Evolutionary conservation across 2,113 vertebrate species (phyloP).

Genomic region (Paedocypris sp.): DNA sequence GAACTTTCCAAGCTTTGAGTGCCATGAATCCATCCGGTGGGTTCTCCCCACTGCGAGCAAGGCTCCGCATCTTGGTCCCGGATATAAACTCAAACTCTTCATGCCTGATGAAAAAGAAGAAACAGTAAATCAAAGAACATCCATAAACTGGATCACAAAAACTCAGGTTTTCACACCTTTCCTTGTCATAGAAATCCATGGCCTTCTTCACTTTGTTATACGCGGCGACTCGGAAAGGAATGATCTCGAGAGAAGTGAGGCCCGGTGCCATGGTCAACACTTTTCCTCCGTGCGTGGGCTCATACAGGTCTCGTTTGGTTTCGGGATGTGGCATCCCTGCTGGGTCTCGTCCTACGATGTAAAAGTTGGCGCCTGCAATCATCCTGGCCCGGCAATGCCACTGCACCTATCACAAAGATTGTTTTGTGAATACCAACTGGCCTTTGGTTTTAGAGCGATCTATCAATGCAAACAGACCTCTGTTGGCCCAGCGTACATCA

Average conservation of each 20-base stretch:
- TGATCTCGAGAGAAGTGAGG: constrained; percentile 91
- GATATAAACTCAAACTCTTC: constrained; percentile 82
- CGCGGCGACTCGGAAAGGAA: constrained; percentile 96
- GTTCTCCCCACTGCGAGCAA: constrained; percentile 51
- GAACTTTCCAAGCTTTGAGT: constrained; percentile 85
- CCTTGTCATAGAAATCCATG: constrained; percentile 84
- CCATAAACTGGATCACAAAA: background rate
- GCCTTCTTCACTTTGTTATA: constrained; percentile 80
- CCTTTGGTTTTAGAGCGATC: background rate
- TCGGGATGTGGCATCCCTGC: constrained; percentile 92
- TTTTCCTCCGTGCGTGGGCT: constrained; percentile 82
- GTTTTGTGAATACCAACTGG: background rate
- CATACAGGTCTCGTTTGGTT: constrained; percentile 86
- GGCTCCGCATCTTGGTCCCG: constrained; percentile 32
- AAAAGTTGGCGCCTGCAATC: constrained; percentile 89
- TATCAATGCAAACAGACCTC: constrained; percentile 63
- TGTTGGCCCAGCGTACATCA: constrained; percentile 93
- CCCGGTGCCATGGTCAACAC: constrained; percentile 93
- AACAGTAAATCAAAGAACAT: too few relatives aligned
- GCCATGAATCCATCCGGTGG: constrained; percentile 96
- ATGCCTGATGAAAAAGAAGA: constrained; percentile 68
- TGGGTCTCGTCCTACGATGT: constrained; percentile 92
- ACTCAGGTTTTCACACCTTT: constrained; percentile 55
- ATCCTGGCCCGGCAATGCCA: constrained; percentile 95
- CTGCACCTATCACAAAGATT: constrained; percentile 70